Percentiles rank a stretch among this genome's conserved stretches.
phyloP scores from a whole-genome alignment of 2,888 invertebrate genomes.

The Sympetrum striolatum region DNA sequence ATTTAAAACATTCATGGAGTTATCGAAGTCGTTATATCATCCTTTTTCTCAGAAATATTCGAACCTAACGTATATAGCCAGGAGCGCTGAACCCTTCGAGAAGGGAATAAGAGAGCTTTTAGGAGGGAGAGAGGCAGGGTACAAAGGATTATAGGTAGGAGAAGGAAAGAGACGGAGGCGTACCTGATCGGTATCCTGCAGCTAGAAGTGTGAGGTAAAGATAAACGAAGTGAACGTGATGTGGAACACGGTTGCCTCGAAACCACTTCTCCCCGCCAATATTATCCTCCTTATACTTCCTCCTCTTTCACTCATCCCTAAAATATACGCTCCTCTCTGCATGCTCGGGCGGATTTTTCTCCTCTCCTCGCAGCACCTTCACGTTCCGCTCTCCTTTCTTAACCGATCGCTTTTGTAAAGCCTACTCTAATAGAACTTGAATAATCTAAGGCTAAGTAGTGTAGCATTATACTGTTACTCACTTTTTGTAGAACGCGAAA shows the following conservation, averaged over 20 bases:
- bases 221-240: constrained; percentile 12
- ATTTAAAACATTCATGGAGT: no score
- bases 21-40: no score
- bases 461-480: no score
- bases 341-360: background rate
- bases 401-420: background rate
- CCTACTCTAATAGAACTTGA: no score
- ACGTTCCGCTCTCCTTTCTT: background rate
- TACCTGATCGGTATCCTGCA: background rate
- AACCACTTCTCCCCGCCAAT: background rate
- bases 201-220: background rate
- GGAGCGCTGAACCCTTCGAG: background rate
- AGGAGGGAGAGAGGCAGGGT: background rate
- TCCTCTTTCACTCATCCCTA: background rate
- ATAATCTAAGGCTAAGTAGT: no score
- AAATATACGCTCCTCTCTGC: background rate
- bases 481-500: no score
- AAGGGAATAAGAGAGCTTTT: background rate
- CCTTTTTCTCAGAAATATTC: background rate
- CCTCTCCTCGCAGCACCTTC: background rate
- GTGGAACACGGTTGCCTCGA: constrained; percentile 7
- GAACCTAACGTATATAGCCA: background rate
- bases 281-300: background rate
- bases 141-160: background rate
- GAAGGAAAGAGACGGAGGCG: background rate